Percentiles rank a stretch among this genome's conserved stretches.
phyloP scores from a whole-genome alignment of 1,140 invertebrate species.

The Calliphora vicina region DNA sequence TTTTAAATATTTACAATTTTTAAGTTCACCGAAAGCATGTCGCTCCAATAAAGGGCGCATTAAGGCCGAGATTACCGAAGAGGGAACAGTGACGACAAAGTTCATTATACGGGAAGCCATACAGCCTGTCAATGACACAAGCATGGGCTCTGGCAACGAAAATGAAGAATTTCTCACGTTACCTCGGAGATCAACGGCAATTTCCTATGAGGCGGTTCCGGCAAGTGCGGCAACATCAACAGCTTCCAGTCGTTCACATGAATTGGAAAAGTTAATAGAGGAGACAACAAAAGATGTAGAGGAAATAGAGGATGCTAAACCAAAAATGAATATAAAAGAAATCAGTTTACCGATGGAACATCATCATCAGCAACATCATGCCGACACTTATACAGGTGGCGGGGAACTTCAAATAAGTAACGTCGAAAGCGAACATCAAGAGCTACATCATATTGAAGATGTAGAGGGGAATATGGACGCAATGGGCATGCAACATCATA shows the following conservation, averaged over 20 bases:
- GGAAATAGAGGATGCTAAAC: slow-evolving; percentile 55
- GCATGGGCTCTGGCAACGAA: slow-evolving; percentile 29
- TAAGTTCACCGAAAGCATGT: slow-evolving; percentile 59
- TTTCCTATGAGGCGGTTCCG: slow-evolving; percentile 32
- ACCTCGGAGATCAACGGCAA: slow-evolving; percentile 46
- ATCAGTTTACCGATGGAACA: slow-evolving; percentile 44
- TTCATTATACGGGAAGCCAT: slow-evolving; percentile 44
- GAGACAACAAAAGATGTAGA: slow-evolving; percentile 62
- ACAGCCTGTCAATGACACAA: slow-evolving; percentile 26
- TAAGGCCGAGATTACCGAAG: slow-evolving; percentile 52
- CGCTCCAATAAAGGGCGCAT: slow-evolving; percentile 53
- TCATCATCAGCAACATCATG: slow-evolving; percentile 40
- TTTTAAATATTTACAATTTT: slow-evolving; percentile 57
- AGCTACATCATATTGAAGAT: slow-evolving; percentile 46
- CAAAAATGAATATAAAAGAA: slow-evolving; percentile 46
- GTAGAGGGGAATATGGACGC: slow-evolving; percentile 25
- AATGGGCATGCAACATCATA: slow-evolving; percentile 17
- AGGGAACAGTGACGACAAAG: slow-evolving; percentile 45
- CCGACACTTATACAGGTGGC: slow-evolving; percentile 21
- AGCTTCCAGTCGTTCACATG: slow-evolving; percentile 47
- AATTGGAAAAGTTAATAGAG: slow-evolving; percentile 59
- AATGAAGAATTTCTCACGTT: slow-evolving; percentile 53
- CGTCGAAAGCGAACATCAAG: slow-evolving; percentile 13
- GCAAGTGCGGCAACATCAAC: neutral
- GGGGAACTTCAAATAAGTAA: slow-evolving; percentile 21